Evolutionary conservation across 2,888 invertebrate species (phyloP).

Genomic region (Ypsolopha sequella): DNA sequence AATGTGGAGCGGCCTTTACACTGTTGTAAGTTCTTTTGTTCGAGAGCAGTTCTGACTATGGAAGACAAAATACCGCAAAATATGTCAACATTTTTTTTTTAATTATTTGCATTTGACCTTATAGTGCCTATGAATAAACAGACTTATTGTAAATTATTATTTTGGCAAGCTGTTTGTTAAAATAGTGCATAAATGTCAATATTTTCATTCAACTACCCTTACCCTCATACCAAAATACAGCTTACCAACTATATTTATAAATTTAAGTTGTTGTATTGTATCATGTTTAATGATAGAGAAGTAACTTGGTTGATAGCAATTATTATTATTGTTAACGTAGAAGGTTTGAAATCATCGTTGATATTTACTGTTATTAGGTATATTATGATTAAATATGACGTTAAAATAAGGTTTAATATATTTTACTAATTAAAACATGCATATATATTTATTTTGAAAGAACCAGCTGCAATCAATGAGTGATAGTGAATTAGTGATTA

Average conservation of each 20-base stretch:
- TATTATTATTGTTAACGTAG: slow-evolving; percentile 30
- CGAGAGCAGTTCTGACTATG: no score
- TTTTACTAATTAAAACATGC: slow-evolving; percentile 34
- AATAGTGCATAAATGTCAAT: no score
- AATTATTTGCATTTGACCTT: no score
- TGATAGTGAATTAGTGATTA: slow-evolving; percentile 52
- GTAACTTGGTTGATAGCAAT: slow-evolving; percentile 52
- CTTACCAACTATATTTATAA: slow-evolving; percentile 66
- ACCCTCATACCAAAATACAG: slow-evolving; percentile 70
- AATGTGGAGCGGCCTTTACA: no score
- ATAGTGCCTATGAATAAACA: no score
- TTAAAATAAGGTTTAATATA: slow-evolving; percentile 29
- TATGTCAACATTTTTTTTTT: no score
- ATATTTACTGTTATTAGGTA: slow-evolving; percentile 62
- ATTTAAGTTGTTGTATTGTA: slow-evolving; percentile 49
- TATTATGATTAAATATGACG: slow-evolving; percentile 40
- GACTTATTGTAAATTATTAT: no score
- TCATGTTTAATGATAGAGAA: slow-evolving; percentile 44
- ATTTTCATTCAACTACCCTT: slow-evolving; percentile 24
- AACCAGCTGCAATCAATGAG: slow-evolving; percentile 43
- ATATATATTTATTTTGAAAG: slow-evolving; percentile 36
- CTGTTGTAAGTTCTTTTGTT: no score
- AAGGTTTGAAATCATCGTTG: slow-evolving; percentile 45
- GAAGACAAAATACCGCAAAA: no score
- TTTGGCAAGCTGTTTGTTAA: no score